Percentiles rank a stretch among this genome's conserved stretches.
Evolutionary conservation across 1,140 invertebrate genomes (phyloP).

Genomic region (Episyrphus balteatus): DNA sequence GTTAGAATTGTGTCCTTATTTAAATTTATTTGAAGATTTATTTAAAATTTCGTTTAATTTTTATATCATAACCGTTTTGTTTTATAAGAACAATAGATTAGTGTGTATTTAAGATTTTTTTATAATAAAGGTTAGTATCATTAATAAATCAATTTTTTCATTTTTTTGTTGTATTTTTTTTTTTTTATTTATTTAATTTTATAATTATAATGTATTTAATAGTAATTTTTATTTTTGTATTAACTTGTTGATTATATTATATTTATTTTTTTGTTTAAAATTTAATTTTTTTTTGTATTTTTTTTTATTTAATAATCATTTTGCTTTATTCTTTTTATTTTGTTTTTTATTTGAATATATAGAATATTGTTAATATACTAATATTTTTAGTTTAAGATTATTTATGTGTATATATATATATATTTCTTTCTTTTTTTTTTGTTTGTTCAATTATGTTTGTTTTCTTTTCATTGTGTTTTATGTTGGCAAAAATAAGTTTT

Average conservation of each 20-base stretch:
- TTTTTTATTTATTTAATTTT: conserved; percentile 15
- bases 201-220: conserved; percentile 20
- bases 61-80: too few species aligned
- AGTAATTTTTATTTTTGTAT: conserved; percentile 16
- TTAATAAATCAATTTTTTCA: conserved; percentile 5
- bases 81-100: too few species aligned
- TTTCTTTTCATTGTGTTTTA: too few species aligned
- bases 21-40: too few species aligned
- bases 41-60: too few species aligned
- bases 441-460: conserved; percentile 5
- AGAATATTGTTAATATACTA: too few species aligned
- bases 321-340: conserved; percentile 9
- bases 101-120: too few species aligned
- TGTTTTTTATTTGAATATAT: conserved; percentile 10
- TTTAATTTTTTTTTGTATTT: conserved; percentile 3
- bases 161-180: conserved; percentile 15
- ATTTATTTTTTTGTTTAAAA: conserved; percentile 14
- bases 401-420: too few species aligned
- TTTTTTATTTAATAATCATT: neutral
- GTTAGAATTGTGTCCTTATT: too few species aligned
- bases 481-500: too few species aligned
- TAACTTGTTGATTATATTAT: conserved; percentile 21
- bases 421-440: conserved; percentile 7
- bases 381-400: too few species aligned
- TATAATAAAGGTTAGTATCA: too few species aligned